These are phyloP conservation scores for Petrocephalus sullivani DNA, from an alignment of 2,797 vertebrate genomes.

Conservation along the genomic window DNA sequence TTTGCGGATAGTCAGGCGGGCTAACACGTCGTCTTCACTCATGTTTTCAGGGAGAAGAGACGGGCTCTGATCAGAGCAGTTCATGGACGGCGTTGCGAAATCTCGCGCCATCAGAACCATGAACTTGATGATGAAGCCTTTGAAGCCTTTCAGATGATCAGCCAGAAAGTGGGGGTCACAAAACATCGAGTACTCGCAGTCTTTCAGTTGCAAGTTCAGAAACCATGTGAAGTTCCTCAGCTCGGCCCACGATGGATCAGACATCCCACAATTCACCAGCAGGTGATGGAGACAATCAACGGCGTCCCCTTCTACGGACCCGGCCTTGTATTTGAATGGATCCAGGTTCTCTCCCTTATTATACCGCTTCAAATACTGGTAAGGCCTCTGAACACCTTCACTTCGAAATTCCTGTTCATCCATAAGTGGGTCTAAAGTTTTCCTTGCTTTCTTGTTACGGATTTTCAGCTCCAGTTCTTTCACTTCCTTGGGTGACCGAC, in stretches of 20 bases:
- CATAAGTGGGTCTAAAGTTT: conserved; percentile 56
- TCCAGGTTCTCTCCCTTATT: conserved; percentile 48
- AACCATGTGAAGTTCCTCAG: conserved; percentile 70
- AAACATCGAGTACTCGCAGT: conserved; percentile 68
- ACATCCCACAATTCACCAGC: conserved; percentile 56
- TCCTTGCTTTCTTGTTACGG: not conserved
- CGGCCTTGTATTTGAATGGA: conserved; percentile 49
- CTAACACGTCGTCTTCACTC: conserved; percentile 42
- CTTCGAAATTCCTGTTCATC: conserved; percentile 56
- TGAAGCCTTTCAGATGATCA: conserved; percentile 59
- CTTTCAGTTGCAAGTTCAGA: conserved; percentile 65
- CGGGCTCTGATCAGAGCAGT: conserved; percentile 59
- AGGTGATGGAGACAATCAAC: conserved; percentile 58
- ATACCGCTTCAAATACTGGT: conserved; percentile 62
- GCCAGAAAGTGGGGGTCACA: conserved; percentile 59
- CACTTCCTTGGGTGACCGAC: conserved; percentile 56
- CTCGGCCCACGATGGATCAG: conserved; percentile 69
- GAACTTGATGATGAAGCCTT: conserved; percentile 67
- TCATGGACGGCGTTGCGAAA: conserved; percentile 66
- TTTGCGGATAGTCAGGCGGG: conserved; percentile 49
- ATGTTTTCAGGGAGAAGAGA: conserved; percentile 10
- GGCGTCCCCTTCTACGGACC: conserved; percentile 39
- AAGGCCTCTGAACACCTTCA: conserved; percentile 66
- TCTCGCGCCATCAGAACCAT: conserved; percentile 72
- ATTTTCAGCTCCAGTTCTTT: conserved; percentile 34